Percentiles rank a stretch among this genome's conserved stretches.
Evolutionary conservation across 2,888 invertebrate genomes (phyloP).

Genomic region (Ennomos erosarius): DNA sequence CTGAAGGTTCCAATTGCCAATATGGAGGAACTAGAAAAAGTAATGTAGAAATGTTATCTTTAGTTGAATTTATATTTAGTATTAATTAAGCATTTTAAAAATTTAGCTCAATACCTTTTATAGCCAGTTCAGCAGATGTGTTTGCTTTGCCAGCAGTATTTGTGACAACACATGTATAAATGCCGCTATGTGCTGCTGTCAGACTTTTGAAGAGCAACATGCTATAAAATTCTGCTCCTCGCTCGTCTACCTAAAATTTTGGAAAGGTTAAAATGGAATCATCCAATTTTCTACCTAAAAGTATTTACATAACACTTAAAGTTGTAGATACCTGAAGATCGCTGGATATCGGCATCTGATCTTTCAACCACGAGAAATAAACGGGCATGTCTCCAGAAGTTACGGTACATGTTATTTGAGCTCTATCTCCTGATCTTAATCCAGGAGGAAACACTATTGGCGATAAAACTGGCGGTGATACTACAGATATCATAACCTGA

Average conservation of each 20-base stretch:
- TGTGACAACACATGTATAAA: slow-evolving; percentile 89
- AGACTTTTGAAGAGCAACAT: slow-evolving; percentile 90
- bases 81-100: too few species aligned
- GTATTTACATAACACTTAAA: neutral
- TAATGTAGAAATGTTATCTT: neutral
- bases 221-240: slow-evolving; percentile 89
- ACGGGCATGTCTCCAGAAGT: slow-evolving; percentile 90
- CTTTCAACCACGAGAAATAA: slow-evolving; percentile 88
- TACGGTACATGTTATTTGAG: slow-evolving; percentile 93
- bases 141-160: slow-evolving; percentile 91
- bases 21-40: slow-evolving; percentile 89
- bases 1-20: slow-evolving; percentile 90
- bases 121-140: slow-evolving; percentile 88
- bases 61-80: neutral
- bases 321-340: slow-evolving; percentile 83
- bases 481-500: slow-evolving; percentile 76
- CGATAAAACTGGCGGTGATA: slow-evolving; percentile 92
- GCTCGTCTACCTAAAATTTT: slow-evolving; percentile 85
- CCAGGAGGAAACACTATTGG: slow-evolving; percentile 93
- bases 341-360: slow-evolving; percentile 86
- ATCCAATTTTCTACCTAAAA: slow-evolving; percentile 1
- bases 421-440: slow-evolving; percentile 90
- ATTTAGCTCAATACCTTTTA: slow-evolving; percentile 84
- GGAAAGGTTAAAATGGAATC: neutral
- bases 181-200: slow-evolving; percentile 88